Base-by-base conservation (phyloP, 2,797 vertebrate species). In the Thunnus albacares region DNA sequence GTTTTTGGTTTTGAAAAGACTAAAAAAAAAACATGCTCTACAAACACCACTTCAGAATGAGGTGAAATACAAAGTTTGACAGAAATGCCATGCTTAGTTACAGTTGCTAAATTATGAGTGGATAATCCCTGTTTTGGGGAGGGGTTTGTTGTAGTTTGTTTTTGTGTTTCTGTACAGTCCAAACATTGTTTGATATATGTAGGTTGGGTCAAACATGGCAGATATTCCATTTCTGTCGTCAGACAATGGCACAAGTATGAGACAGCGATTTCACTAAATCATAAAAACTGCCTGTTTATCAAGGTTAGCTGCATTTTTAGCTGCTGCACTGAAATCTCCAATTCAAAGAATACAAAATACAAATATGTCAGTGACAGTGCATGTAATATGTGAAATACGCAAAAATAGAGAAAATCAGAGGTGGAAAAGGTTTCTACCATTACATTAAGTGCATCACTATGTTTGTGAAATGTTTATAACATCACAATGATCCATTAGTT, bases 301-400 rank as follows among this genome's bases (percentile, higher is more conserved):
- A 55, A 61, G 15, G 18, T 13, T 57, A 41, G 20, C 20, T 73
- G 35, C 30, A 12, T 45, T 9, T 38, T 11, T 41, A 18, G 9
- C 52, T 52, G 33, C 68, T 33, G 22, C 33, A 3, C 18, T 70
- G 49, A 61, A 76, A 68, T 52, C 58, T 47, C 28, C 69, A 52
- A 71, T 53, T 33, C 13, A 47, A 55, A 17, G 47, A 45, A 35
- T 35, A 35, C 8, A 2, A 38, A 11, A 38, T 38, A 60, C 30
- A 33, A 33, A 61, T 22, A n/a, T 49, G 13, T 56, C 6, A 28
- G 6, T 71, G 43, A 53, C 20, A 4, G 26, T 18, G 6, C 14
- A 41, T 28, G 10, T 22, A 43, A 26, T 52, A 53, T 60, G 59
- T 70, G 33, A 51, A 70, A 61, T 26, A 52, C 53, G 3, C 11